Evolutionary conservation across 2,888 invertebrate genomes (phyloP).

Genomic region (Synergus gifuensis): DNA sequence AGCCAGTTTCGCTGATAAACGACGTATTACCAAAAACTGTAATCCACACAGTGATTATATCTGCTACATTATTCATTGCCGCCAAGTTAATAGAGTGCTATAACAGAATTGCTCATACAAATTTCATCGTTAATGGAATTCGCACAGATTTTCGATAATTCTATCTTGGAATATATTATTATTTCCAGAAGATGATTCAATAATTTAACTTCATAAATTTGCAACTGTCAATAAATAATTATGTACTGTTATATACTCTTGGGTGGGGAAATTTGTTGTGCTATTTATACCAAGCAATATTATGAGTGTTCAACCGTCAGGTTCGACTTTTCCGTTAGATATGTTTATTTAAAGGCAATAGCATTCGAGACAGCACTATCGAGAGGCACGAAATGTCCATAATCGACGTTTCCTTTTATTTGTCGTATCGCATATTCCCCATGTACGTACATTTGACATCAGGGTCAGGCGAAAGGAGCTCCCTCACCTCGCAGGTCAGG

Average conservation of each 20-base stretch:
- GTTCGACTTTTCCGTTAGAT: slow-evolving; percentile 11
- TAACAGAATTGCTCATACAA: slow-evolving; percentile 10
- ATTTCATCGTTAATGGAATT: slow-evolving; percentile 8
- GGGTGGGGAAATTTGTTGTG: background rate
- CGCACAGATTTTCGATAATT: background rate
- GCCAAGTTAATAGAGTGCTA: slow-evolving; percentile 3
- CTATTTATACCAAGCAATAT: slow-evolving; percentile 2
- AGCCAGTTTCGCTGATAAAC: slow-evolving; percentile 14
- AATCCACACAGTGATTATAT: slow-evolving; percentile 20
- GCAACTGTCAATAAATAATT: background rate
- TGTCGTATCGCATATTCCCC: slow-evolving; percentile 26
- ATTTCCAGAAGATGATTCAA: background rate
- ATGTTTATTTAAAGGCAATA: slow-evolving; percentile 18
- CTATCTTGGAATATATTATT: background rate
- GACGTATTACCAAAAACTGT: slow-evolving; percentile 18
- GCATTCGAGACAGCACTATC: slow-evolving; percentile 5
- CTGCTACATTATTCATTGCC: background rate
- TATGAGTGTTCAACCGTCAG: background rate
- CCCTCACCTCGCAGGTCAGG: slow-evolving; percentile 39
- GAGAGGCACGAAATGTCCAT: slow-evolving; percentile 30
- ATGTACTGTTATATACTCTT: background rate
- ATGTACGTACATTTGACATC: slow-evolving; percentile 40
- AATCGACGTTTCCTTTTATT: slow-evolving; percentile 38
- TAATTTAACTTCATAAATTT: background rate
- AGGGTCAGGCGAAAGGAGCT: slow-evolving; percentile 41